These are phyloP conservation scores for Oryctes rhinoceros DNA, from an alignment of 1,140 invertebrate genomes.

Conservation along the genomic window DNA sequence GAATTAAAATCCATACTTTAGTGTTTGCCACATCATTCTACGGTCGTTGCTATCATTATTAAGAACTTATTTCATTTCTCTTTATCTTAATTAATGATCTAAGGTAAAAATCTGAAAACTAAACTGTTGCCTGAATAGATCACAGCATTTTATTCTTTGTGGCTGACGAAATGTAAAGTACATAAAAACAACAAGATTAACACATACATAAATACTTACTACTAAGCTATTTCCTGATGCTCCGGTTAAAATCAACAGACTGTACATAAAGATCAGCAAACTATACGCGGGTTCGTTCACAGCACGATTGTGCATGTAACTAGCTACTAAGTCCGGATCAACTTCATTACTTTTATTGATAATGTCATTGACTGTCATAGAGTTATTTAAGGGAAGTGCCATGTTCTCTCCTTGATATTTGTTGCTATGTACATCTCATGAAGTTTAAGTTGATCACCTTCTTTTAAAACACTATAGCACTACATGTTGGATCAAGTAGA, in stretches of 20 bases:
- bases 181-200: too few species aligned
- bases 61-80: too few species aligned
- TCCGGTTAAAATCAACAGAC: constrained; percentile 78
- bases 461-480: background rate
- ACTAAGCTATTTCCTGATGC: constrained; percentile 82
- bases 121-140: too few species aligned
- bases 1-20: too few species aligned
- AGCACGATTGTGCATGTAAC: constrained; percentile 70
- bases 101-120: too few species aligned
- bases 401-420: background rate
- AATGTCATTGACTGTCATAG: constrained; percentile 18
- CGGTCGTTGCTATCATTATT: too few species aligned
- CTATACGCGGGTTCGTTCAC: constrained; percentile 72
- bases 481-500: background rate
- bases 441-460: background rate
- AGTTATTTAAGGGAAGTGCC: background rate
- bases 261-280: constrained; percentile 74
- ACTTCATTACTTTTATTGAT: constrained; percentile 53
- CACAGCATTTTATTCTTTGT: too few species aligned
- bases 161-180: too few species aligned
- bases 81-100: too few species aligned
- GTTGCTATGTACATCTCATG: constrained; percentile 12
- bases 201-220: constrained; percentile 61
- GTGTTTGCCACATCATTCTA: too few species aligned
- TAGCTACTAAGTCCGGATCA: constrained; percentile 65